phyloP scores from a whole-genome alignment of 1,140 invertebrate species.

The Pogonus chalceus region DNA sequence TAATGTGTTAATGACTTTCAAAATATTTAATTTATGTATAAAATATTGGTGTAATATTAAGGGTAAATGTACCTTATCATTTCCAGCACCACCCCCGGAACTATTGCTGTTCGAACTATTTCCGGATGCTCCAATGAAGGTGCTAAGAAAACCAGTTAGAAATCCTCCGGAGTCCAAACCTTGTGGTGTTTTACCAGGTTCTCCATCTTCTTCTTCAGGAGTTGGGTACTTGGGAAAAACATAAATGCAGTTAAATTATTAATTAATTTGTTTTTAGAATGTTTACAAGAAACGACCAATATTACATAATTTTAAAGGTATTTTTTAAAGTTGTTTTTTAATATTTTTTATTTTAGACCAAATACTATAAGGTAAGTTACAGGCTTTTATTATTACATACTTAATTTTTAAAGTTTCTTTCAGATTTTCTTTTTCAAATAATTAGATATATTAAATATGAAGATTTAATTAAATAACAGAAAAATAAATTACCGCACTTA shows the following conservation, averaged over 20 bases:
- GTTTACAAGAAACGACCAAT: too few species aligned
- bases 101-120: too few species aligned
- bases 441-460: background rate
- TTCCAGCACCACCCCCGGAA: too few species aligned
- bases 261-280: too few species aligned
- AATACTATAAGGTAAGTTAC: background rate
- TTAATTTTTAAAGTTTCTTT: background rate
- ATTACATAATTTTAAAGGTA: background rate
- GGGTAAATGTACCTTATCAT: too few species aligned
- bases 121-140: constrained; percentile 10
- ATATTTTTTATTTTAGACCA: background rate
- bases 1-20: too few species aligned
- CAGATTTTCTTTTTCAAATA: background rate
- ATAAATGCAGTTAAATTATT: too few species aligned
- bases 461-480: background rate
- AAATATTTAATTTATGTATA: too few species aligned
- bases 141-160: constrained; percentile 9
- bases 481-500: constrained; percentile 28
- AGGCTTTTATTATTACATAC: background rate
- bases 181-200: background rate
- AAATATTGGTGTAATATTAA: too few species aligned
- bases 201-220: constrained; percentile 7
- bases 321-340: background rate
- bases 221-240: too few species aligned
- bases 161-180: constrained; percentile 15